Evolutionary conservation across 2,888 invertebrate genomes (phyloP).

Genomic region (Cinara cedri): DNA sequence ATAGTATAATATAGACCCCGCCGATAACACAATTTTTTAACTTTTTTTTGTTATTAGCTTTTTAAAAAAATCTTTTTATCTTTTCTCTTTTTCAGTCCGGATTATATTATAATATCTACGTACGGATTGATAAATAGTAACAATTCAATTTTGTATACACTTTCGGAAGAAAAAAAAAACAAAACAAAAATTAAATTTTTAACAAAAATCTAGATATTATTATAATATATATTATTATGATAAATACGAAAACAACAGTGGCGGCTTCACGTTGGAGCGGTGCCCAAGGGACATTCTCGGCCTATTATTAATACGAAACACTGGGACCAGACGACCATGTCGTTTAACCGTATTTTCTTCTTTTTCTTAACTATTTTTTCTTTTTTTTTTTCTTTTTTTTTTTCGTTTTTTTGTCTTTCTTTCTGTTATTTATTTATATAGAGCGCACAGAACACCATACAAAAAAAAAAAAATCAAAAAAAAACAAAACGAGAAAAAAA

Average conservation of each 20-base stretch:
- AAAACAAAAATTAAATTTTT: too few relatives aligned
- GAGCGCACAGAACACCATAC: background rate
- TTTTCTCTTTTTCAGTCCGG: background rate
- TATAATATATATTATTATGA: slow-evolving; percentile 31
- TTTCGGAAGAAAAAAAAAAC: too few relatives aligned
- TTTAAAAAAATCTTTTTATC: slow-evolving; percentile 2
- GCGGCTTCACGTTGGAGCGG: slow-evolving; percentile 54
- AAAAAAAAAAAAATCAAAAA: too few relatives aligned
- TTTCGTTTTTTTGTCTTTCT: background rate
- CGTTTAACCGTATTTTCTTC: slow-evolving; percentile 40
- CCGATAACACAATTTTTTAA: slow-evolving; percentile 5
- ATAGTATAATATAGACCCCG: background rate
- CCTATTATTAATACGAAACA: slow-evolving; percentile 57
- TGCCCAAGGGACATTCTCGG: slow-evolving; percentile 55
- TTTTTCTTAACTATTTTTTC: background rate
- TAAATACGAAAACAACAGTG: slow-evolving; percentile 56
- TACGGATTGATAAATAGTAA: background rate
- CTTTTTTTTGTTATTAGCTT: too few relatives aligned
- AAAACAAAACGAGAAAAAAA: slow-evolving; percentile 32
- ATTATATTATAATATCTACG: background rate
- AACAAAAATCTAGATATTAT: too few relatives aligned
- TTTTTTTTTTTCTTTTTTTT: background rate
- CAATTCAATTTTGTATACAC: too few relatives aligned
- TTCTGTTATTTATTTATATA: background rate
- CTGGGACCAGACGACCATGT: slow-evolving; percentile 54